Base-by-base conservation (phyloP, 2,888 invertebrate species). In the Diarsia brunnea region DNA sequence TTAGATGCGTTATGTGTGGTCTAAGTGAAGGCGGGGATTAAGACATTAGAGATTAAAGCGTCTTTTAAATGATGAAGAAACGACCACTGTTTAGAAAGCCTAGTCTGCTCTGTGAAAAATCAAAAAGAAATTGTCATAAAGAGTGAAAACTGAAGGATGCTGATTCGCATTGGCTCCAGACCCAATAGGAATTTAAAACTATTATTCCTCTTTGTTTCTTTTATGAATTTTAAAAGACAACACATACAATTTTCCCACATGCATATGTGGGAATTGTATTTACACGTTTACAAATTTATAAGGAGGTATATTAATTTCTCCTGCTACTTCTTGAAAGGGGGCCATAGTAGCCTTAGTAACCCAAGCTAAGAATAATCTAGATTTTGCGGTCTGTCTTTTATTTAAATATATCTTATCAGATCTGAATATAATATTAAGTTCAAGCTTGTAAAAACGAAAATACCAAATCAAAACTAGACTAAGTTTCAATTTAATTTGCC, bases 1-100 rank as follows among this genome's bases (percentile, higher is more conserved):
- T 84, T 86, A 80, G 84, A 88, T 89, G 81, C 60, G 69, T 53
- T 64, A 27, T 63, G 79, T 66, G 85, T 73, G 83, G 86, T 58
- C 51, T 19, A 43, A 89, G 61, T 87, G 76, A 47, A 0, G 75
- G 90, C 89, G 88, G 69, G 60, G 19, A 81, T 69, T 51, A 19
- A n/a, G 10, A 12, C 1, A 27, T 53, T 47, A 19, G 19, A 63
- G 43, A 49, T 27, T 8, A 53, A 0, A 14, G 10, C 47, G 2
- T n/a, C 10, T 66, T n/a, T 51, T 38, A 43, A 7, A 24, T 43
- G 43, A 16, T 12, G 12, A 45, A 4, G 24, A 55, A 24, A 24
- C 0, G 24, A 24, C 1, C 24, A 24, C n/a, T 55, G 24, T 7
- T 55, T 55, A 24, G 11, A 51, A 51, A 64, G 7, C 43, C 0